These are phyloP conservation scores for Pomacea canaliculata DNA, from an alignment of 2,888 invertebrate species.

Conservation along the genomic window DNA sequence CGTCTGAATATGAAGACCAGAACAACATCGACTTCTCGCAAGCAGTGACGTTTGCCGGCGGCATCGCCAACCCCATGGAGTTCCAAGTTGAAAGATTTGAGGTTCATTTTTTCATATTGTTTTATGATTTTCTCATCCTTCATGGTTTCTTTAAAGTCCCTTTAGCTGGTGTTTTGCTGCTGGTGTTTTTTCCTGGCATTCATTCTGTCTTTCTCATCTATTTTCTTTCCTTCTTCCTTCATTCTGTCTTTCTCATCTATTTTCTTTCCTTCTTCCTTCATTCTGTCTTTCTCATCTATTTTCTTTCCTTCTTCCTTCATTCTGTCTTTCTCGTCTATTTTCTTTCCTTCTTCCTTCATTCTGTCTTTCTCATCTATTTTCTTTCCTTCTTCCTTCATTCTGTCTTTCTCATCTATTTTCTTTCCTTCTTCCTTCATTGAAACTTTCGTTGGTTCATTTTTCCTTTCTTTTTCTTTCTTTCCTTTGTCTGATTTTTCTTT, in stretches of 20 bases:
- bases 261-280: neutral
- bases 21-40: neutral
- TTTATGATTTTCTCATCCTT: neutral
- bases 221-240: neutral
- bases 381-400: conserved; percentile 1
- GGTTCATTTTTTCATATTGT: neutral
- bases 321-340: neutral
- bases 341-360: conserved; percentile 1
- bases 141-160: neutral
- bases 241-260: neutral
- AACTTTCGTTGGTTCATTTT: too few species aligned
- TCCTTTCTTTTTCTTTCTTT: neutral
- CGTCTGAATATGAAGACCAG: neutral
- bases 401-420: neutral
- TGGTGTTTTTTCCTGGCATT: neutral
- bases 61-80: neutral
- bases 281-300: neutral
- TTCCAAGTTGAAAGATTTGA: neutral
- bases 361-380: neutral
- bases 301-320: conserved; percentile 1
- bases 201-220: neutral
- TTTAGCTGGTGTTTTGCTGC: too few species aligned
- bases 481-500: too few species aligned
- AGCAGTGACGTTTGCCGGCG: neutral
- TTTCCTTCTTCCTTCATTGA: neutral